These are phyloP conservation scores for Lepidochitona cinerea DNA, from an alignment of 2,888 invertebrate species.

Conservation along the genomic window DNA sequence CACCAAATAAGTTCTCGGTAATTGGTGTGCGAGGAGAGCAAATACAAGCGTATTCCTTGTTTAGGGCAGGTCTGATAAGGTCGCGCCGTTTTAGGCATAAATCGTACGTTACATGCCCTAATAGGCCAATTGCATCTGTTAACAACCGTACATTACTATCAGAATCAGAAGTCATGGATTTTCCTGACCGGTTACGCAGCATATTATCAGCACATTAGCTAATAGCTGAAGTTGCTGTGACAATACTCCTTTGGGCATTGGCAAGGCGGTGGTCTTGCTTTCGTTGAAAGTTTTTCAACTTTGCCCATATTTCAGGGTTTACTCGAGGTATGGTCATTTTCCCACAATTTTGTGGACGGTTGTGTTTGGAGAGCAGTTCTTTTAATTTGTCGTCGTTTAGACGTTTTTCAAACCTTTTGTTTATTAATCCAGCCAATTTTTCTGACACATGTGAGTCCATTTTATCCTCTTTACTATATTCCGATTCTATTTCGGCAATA, in stretches of 20 bases:
- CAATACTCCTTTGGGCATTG: neutral
- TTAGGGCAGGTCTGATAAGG: neutral
- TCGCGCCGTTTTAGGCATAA: slow-evolving; percentile 1
- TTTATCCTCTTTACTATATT: neutral
- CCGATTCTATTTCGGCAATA: neutral
- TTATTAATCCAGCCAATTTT: neutral
- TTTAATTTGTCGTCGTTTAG: neutral
- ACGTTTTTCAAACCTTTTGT: neutral
- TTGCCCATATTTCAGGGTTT: neutral
- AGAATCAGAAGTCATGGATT: neutral
- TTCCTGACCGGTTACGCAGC: neutral
- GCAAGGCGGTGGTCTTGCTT: neutral
- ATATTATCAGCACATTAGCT: neutral
- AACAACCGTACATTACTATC: neutral
- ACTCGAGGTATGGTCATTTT: neutral
- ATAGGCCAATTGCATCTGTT: slow-evolving; percentile 1
- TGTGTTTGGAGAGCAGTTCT: neutral
- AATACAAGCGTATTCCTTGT: neutral
- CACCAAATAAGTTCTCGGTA: neutral
- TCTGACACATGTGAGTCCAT: neutral
- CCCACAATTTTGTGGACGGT: neutral
- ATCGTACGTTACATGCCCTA: neutral
- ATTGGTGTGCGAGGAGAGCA: neutral
- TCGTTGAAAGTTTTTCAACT: neutral
- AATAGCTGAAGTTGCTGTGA: neutral